Conservation (phyloP, 2,797 vertebrate species). For the Staurois parvus region DNA sequence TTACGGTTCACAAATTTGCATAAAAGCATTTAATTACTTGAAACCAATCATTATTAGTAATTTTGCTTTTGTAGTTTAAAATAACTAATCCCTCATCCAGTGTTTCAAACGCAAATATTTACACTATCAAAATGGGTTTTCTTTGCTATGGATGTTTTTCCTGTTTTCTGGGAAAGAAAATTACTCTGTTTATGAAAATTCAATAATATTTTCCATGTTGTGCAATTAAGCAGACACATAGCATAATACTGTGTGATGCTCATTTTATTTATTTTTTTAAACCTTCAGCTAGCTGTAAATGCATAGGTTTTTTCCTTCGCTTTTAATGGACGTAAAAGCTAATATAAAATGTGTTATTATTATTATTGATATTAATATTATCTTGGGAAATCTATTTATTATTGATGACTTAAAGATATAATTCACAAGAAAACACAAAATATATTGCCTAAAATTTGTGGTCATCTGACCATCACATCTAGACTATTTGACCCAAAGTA, state of each 20-base stretch:
- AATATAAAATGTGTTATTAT: not conserved
- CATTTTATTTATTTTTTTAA: not conserved
- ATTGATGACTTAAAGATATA: too few species aligned
- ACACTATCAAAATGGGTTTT: conserved; percentile 81
- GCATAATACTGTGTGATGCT: not conserved
- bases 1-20: conserved; percentile 91
- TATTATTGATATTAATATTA: too few species aligned
- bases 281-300: not conserved
- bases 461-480: too few species aligned
- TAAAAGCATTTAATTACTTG: conserved; percentile 91
- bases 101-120: conserved; percentile 91
- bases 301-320: not conserved
- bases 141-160: conserved; percentile 68
- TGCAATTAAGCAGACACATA: conserved; percentile 1
- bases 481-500: too few species aligned
- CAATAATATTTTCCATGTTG: conserved; percentile 38
- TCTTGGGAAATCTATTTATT: too few species aligned
- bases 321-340: not conserved
- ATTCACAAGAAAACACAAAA: too few species aligned
- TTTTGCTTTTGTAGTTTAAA: conserved; percentile 89
- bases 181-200: conserved; percentile 65
- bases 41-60: conserved; percentile 94
- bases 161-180: conserved; percentile 76
- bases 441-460: too few species aligned
- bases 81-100: conserved; percentile 81